Conservation (phyloP, 2,113 vertebrate genomes). For the Oreotrochilus melanogaster region DNA sequence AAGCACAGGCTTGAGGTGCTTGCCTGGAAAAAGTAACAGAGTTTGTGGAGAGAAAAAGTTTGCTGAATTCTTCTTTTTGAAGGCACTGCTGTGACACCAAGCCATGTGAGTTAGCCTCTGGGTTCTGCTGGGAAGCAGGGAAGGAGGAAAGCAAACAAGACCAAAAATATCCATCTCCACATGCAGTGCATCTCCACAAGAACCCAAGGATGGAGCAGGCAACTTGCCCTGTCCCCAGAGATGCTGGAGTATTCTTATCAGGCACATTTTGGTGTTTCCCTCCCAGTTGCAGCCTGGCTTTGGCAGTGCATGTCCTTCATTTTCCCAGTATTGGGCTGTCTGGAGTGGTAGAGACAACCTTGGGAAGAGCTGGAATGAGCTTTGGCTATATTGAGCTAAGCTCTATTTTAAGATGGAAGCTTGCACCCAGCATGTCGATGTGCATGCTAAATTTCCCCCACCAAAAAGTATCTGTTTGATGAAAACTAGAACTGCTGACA, state of each 20-base stretch:
- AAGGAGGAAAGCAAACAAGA: not conserved
- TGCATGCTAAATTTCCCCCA: not conserved
- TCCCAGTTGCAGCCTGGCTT: not conserved
- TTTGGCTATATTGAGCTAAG: not conserved
- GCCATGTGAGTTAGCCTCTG: not conserved
- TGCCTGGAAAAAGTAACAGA: not conserved
- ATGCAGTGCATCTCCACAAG: rapidly evolving
- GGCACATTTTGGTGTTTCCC: not conserved
- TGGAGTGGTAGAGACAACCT: not conserved
- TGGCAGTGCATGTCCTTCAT: not conserved
- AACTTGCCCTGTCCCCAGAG: not conserved
- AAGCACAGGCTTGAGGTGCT: not conserved
- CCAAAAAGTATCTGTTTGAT: not conserved
- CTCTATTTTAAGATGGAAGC: not conserved
- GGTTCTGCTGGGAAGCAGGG: not conserved
- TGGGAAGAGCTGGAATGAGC: not conserved
- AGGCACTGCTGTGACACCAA: not conserved
- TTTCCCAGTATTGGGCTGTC: not conserved
- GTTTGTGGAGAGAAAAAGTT: not conserved
- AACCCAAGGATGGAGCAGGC: not conserved
- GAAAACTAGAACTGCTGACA: slow-evolving; percentile 48
- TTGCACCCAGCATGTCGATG: not conserved
- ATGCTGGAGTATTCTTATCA: not conserved
- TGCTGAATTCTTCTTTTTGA: not conserved
- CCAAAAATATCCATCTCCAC: not conserved